Evolutionary conservation across 2,888 invertebrate species (phyloP), one percentile per base, ranked within the genome.

Genomic region (Calameuta idolon): DNA sequence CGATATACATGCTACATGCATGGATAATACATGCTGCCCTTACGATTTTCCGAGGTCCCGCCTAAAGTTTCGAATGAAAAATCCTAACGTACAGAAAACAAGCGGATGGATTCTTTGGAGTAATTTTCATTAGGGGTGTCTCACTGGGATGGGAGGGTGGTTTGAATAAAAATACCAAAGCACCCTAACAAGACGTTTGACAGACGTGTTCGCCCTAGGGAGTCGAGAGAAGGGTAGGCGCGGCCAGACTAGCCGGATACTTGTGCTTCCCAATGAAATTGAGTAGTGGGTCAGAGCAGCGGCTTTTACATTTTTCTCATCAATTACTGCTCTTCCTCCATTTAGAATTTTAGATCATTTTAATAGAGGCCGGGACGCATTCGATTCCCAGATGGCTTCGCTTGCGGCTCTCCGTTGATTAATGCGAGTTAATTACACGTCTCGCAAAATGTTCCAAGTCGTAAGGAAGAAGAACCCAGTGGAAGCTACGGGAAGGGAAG

Each of bases 161-260:
- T 83, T 82, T 81, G 77, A 83, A 83, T 85, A 81, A 80, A 82
- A 84, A 84, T 33, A 81, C 81, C 82, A 79, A 78, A 69, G 30
- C 69, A 30, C 69, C 31, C 30, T 90, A 90, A 90, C 88, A 87
- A 90, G 90, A 90, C 90, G 85, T 90, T 89, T 90, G 90, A 90
- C 84, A 84, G 90, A 90, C 90, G 88, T 85, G 87, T 86, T 88
- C 89, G 89, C 90, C 89, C 89, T 89, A 89, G 35, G 30, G 34
- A 12, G 4, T 69, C 23, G 79, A 82, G 90, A 85, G 83, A 79
- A 81, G 79, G 68, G 83, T 83, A 79, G 69, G 69, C 12, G 15
- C 11, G 12, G 69, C n/a, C n/a, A 69, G 31, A 31, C 30, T 30
- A n/a, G 30, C 3, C 1, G 69, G 69, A n/a, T 3, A 11, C 37